phyloP scores from a whole-genome alignment of 2,113 vertebrate species.

The Calyptommatus sinebrachiatus region DNA sequence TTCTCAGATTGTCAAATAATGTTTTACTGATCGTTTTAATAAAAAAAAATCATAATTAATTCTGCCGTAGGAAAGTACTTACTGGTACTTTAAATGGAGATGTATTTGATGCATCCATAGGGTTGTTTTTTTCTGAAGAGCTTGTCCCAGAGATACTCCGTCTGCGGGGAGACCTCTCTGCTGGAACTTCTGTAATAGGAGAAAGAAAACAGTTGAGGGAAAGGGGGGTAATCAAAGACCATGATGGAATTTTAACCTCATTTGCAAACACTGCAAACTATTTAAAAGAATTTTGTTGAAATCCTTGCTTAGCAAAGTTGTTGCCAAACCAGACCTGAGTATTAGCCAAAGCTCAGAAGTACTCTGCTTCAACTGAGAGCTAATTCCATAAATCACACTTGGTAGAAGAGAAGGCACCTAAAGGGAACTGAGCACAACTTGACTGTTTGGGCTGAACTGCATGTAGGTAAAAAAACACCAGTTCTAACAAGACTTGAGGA shows the following conservation, averaged over 20 bases:
- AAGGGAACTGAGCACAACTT: constrained; percentile 37
- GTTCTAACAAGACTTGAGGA: neutral
- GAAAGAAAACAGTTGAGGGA: constrained; percentile 35
- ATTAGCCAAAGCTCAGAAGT: neutral
- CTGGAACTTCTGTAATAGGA: constrained; percentile 79
- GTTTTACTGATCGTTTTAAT: neutral
- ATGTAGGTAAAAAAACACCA: constrained; percentile 39
- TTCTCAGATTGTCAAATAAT: neutral
- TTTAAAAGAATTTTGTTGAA: constrained; percentile 31
- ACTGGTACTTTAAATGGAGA: constrained; percentile 97
- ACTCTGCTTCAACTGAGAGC: constrained; percentile 28
- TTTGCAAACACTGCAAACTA: constrained; percentile 14
- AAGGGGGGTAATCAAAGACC: constrained; percentile 24
- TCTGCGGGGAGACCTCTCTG: constrained; percentile 90
- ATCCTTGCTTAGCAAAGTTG: neutral
- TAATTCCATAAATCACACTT: constrained; percentile 46
- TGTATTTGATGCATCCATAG: constrained; percentile 83
- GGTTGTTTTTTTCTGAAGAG: constrained; percentile 84
- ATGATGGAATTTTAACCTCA: constrained; percentile 22
- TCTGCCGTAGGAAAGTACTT: constrained; percentile 64
- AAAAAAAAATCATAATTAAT: neutral
- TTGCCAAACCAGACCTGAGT: neutral
- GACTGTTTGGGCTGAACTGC: constrained; percentile 60
- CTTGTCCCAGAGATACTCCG: constrained; percentile 93
- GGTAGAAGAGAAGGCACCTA: constrained; percentile 32